These are phyloP conservation scores for Ifrita kowaldi DNA, from an alignment of 2,113 vertebrate species.

Conservation along the genomic window DNA sequence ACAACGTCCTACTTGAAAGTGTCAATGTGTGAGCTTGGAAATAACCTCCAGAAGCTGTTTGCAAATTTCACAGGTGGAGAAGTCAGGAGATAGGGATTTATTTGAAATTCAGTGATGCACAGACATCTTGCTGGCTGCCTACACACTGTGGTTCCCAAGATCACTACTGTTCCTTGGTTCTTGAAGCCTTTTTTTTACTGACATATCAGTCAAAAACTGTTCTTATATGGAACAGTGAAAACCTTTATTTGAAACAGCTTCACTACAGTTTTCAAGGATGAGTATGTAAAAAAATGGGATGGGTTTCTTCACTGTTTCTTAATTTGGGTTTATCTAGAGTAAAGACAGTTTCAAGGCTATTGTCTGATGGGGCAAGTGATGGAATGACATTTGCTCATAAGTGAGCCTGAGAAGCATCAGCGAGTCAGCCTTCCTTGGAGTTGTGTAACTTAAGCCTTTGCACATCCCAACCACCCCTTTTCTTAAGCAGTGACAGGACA, in stretches of 20 bases:
- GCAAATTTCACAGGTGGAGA: neutral
- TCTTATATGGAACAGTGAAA: neutral
- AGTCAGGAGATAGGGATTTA: neutral
- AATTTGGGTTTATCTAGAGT: neutral
- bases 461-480: neutral
- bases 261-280: neutral
- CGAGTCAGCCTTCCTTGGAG: neutral
- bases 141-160: neutral
- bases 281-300: neutral
- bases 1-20: neutral
- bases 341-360: neutral
- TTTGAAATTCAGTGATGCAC: neutral
- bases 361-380: neutral
- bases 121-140: neutral
- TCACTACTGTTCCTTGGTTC: neutral
- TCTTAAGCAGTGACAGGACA: fast-evolving
- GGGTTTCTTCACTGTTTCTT: neutral
- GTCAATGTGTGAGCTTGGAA: neutral
- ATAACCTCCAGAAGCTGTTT: neutral
- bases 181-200: neutral
- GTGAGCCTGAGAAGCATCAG: neutral
- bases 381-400: neutral
- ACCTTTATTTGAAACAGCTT: neutral
- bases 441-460: neutral
- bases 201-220: neutral